phyloP scores from a whole-genome alignment of 2,888 invertebrate genomes.

The Nesidiocoris tenuis region DNA sequence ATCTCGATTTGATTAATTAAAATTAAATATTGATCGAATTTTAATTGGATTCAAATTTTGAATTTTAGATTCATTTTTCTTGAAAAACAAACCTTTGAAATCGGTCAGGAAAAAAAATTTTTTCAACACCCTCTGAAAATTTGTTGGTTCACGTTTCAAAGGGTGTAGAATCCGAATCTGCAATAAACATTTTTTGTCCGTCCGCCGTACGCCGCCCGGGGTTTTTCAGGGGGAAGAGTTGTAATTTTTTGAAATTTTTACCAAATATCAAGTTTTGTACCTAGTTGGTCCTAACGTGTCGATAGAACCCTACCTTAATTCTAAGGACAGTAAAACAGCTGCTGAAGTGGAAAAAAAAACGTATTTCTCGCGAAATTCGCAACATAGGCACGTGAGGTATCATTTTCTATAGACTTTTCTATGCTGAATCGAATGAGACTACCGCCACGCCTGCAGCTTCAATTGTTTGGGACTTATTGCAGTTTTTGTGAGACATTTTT shows the following conservation, averaged over 20 bases:
- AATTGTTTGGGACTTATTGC: neutral
- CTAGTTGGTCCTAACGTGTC: too few relatives aligned
- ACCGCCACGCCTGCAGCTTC: neutral
- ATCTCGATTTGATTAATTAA: too few relatives aligned
- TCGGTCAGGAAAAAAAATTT: too few relatives aligned
- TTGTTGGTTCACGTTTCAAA: neutral
- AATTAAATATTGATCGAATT: too few relatives aligned
- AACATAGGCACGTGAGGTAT: too few relatives aligned
- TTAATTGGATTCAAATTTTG: too few relatives aligned
- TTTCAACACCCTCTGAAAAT: too few relatives aligned
- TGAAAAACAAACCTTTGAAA: too few relatives aligned
- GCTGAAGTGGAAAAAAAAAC: neutral
- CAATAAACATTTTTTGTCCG: neutral
- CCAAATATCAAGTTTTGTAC: neutral
- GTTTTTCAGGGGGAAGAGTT: neutral
- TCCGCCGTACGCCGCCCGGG: neutral
- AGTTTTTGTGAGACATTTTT: neutral
- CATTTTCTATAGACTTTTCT: neutral
- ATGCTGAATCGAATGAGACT: neutral
- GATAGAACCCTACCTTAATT: neutral
- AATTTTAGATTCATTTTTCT: too few relatives aligned
- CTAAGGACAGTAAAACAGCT: neutral
- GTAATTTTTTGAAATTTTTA: neutral
- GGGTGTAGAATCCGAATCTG: neutral
- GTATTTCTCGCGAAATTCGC: too few relatives aligned